Conservation (phyloP, 2,888 invertebrate species). For the Chloroclysta siterata region DNA sequence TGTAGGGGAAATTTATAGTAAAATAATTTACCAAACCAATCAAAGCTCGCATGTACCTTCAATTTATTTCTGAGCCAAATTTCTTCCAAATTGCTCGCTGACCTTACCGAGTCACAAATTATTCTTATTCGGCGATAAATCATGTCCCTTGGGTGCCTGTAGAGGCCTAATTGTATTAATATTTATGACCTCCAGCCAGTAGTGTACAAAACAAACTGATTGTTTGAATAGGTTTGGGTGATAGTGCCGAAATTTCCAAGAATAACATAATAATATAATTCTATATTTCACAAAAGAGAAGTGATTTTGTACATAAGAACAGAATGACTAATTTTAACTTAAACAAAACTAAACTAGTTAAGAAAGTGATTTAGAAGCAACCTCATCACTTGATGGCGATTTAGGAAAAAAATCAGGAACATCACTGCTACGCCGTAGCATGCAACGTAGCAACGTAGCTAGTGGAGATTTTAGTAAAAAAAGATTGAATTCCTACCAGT, state of each 20-base stretch:
- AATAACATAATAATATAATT: not conserved
- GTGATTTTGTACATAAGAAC: too few species aligned
- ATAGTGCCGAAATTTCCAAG: not conserved
- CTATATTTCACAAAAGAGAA: not conserved
- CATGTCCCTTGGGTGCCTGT: slow-evolving; percentile 54
- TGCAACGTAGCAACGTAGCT: too few species aligned
- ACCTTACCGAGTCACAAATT: slow-evolving; percentile 40
- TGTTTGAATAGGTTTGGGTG: slow-evolving; percentile 35
- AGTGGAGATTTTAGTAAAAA: too few species aligned
- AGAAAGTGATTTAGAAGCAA: too few species aligned
- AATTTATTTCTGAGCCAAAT: slow-evolving; percentile 19
- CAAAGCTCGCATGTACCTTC: slow-evolving; percentile 6
- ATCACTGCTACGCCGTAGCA: too few species aligned
- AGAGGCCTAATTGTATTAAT: slow-evolving; percentile 66
- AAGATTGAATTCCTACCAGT: too few species aligned
- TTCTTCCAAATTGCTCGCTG: slow-evolving; percentile 28
- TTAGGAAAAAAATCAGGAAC: too few species aligned
- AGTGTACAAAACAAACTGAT: slow-evolving; percentile 54
- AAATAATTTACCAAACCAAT: not conserved
- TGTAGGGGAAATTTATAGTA: not conserved
- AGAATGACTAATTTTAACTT: too few species aligned
- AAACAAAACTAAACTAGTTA: too few species aligned
- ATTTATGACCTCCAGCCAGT: slow-evolving; percentile 64
- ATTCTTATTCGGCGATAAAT: slow-evolving; percentile 56
- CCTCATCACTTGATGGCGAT: too few species aligned